These are phyloP conservation scores for Diceros bicornis DNA, from an alignment of 2,797 vertebrate genomes.

Conservation along the genomic window DNA sequence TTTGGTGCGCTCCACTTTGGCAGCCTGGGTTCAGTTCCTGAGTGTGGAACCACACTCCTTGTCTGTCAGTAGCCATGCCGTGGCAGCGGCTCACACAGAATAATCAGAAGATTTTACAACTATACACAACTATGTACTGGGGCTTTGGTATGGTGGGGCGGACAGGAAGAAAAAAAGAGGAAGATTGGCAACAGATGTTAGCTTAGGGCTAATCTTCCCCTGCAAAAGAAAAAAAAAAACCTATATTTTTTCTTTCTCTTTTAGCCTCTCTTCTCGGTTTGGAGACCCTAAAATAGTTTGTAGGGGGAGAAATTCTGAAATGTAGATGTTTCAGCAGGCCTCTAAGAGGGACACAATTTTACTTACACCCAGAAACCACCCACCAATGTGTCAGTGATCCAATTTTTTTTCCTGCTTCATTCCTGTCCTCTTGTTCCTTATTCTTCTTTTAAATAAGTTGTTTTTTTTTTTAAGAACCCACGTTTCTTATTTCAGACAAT, in stretches of 20 bases:
- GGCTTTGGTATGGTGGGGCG: no score
- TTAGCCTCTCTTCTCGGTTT: neutral
- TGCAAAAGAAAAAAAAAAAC: neutral
- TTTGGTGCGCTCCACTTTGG: no score
- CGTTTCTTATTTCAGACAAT: conserved; percentile 32
- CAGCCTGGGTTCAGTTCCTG: no score
- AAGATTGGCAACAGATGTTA: no score
- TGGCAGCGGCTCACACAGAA: no score
- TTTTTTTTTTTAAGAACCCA: neutral
- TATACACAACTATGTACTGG: no score
- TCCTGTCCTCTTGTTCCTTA: conserved; percentile 41
- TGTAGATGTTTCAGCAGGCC: neutral
- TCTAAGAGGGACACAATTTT: neutral
- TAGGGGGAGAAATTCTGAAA: conserved; percentile 36
- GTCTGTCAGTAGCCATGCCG: no score
- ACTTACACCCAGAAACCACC: neutral
- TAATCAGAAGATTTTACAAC: no score
- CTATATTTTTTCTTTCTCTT: neutral
- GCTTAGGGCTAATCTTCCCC: no score
- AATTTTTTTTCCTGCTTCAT: neutral
- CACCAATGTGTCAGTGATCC: neutral
- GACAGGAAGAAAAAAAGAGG: no score
- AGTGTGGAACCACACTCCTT: no score
- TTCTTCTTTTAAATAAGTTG: conserved; percentile 49
- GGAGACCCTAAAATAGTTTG: neutral